Evolutionary conservation across 2,797 vertebrate species (phyloP).

Genomic region (Sarcophilus harrisii): DNA sequence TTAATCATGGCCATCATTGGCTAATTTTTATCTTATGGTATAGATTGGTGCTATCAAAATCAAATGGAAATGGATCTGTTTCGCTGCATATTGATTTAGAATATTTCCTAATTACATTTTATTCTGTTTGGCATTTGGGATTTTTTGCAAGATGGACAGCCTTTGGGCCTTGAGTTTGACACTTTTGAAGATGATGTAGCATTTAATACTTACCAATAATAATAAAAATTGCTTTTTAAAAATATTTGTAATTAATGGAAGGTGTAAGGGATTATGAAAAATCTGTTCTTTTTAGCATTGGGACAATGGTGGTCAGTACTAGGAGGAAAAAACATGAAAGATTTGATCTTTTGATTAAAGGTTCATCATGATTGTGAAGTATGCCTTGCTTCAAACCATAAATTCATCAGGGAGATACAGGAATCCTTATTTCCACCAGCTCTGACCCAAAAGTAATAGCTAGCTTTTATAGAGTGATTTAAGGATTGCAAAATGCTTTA

Average conservation of each 20-base stretch:
- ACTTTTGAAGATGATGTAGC: background rate
- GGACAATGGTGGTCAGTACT: background rate
- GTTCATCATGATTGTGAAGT: background rate
- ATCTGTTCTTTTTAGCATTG: background rate
- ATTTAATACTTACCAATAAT: background rate
- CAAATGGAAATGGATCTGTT: background rate
- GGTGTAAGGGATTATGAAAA: background rate
- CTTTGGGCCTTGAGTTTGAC: background rate
- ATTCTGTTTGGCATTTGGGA: background rate
- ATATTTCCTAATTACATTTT: background rate
- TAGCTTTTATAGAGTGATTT: background rate
- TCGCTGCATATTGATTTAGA: background rate
- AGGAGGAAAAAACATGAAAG: background rate
- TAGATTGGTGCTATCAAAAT: background rate
- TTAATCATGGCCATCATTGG: background rate
- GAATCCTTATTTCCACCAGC: background rate
- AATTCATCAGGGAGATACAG: background rate
- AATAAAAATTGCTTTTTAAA: background rate
- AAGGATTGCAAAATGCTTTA: background rate
- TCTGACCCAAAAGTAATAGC: background rate
- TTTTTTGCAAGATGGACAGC: background rate
- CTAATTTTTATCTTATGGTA: background rate
- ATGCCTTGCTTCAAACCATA: background rate
- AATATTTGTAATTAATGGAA: background rate
- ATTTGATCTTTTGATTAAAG: background rate